Percentiles rank a stretch among this genome's conserved stretches.
Conservation (phyloP, 2,797 vertebrate genomes). For the Thaleichthys pacificus region DNA sequence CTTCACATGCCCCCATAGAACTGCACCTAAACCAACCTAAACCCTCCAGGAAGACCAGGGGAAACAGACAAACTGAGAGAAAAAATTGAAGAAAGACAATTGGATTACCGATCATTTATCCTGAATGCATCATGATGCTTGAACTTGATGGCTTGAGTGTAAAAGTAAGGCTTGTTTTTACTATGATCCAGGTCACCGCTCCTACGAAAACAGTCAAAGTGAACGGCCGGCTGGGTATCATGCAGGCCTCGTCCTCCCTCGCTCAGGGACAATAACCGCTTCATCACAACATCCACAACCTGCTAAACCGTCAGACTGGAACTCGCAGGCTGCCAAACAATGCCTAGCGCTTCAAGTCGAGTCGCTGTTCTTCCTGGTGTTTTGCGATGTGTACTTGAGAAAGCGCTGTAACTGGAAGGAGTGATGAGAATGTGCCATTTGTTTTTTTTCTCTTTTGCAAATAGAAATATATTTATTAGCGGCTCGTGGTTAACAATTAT, state of each 20-base stretch:
- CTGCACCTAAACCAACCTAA: too few species aligned
- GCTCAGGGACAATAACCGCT: constrained; percentile 15
- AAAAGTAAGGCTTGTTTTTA: constrained; percentile 1
- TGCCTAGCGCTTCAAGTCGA: neutral
- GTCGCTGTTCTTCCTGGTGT: constrained; percentile 32
- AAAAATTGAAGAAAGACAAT: too few species aligned
- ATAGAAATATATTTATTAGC: constrained; percentile 32
- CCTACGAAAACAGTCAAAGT: constrained; percentile 74
- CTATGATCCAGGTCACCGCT: constrained; percentile 64
- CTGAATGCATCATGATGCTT: neutral
- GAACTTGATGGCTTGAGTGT: neutral
- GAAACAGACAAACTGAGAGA: too few species aligned
- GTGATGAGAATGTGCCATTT: constrained; percentile 66
- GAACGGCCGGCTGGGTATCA: constrained; percentile 76
- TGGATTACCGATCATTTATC: too few species aligned
- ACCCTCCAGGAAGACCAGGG: too few species aligned
- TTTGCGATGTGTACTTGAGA: constrained; percentile 59
- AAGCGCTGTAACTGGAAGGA: constrained; percentile 45
- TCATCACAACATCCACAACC: constrained; percentile 10
- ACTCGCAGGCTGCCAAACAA: constrained; percentile 35
- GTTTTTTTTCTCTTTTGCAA: constrained; percentile 1
- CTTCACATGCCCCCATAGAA: too few species aligned
- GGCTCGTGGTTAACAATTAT: neutral
- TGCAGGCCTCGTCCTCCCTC: constrained; percentile 53
- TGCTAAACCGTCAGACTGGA: constrained; percentile 22